Conservation (phyloP, 2,888 invertebrate genomes). For the Phorcus lineatus region DNA sequence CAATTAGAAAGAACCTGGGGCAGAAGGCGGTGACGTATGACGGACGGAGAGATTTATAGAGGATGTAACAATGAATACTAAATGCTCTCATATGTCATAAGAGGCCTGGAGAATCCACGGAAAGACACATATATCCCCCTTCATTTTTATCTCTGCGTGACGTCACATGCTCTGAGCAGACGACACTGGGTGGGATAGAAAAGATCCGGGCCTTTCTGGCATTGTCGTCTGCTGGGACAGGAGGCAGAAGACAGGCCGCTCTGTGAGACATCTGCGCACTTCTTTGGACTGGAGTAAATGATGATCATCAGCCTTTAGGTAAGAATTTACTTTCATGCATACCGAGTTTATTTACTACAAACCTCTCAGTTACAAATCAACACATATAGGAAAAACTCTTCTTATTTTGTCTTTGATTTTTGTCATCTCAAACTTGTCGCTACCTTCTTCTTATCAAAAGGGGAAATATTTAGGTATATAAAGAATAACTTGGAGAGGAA, state of each 20-base stretch:
- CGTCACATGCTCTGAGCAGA: conserved; percentile 7
- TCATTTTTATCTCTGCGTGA: not conserved
- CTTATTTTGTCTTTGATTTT: not conserved
- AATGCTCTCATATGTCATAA: not conserved
- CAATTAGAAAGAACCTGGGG: not conserved
- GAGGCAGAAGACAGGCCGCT: not conserved
- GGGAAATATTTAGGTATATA: no score
- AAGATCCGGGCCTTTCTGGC: conserved; percentile 2
- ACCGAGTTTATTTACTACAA: not conserved
- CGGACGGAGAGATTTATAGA: not conserved
- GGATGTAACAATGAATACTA: not conserved
- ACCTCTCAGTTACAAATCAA: no score
- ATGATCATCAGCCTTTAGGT: not conserved
- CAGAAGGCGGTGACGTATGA: not conserved
- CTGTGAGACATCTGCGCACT: not conserved
- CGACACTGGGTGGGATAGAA: conserved; percentile 4
- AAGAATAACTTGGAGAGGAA: no score
- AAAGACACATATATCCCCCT: not conserved
- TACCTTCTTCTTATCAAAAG: no score
- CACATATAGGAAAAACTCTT: not conserved
- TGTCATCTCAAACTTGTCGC: not conserved
- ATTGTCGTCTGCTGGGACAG: not conserved
- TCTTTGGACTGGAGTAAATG: not conserved
- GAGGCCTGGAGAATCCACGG: not conserved
- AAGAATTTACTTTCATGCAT: not conserved